Conservation (phyloP, 2,113 vertebrate species). For the Rhea pennata region DNA sequence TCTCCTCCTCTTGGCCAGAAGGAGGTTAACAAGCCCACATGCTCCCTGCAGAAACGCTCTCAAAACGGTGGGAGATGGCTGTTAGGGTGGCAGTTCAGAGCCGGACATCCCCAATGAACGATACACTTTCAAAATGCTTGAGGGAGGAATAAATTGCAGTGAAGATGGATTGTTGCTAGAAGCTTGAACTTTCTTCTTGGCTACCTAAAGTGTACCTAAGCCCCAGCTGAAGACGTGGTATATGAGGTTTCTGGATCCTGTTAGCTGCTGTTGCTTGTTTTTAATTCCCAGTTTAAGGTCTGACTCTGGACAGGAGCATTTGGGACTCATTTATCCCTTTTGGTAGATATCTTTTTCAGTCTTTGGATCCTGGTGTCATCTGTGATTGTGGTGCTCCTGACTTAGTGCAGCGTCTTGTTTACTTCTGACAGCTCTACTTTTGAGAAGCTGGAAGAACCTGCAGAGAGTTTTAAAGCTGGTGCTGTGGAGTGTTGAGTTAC, state of each 20-base stretch:
- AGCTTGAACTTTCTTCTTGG: neutral
- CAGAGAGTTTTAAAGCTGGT: neutral
- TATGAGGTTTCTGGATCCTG: neutral
- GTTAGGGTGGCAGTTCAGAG: neutral
- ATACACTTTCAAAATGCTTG: neutral
- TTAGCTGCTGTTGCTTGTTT: neutral
- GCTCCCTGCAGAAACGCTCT: neutral
- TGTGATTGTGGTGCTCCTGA: neutral
- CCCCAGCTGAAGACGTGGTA: neutral
- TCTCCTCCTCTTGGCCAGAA: neutral
- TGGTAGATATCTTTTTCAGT: neutral
- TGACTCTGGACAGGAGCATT: neutral
- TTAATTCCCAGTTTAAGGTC: neutral
- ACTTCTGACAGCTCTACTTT: neutral
- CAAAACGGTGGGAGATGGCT: neutral
- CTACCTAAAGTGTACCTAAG: neutral
- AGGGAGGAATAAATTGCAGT: neutral
- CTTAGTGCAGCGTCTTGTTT: neutral
- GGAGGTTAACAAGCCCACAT: neutral
- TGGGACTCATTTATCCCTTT: neutral
- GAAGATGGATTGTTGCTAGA: neutral
- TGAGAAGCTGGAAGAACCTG: neutral
- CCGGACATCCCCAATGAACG: neutral
- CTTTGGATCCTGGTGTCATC: accelerated
- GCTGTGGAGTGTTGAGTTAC: neutral